phyloP scores from a whole-genome alignment of 1,140 invertebrate species.

The Anastrepha ludens region DNA sequence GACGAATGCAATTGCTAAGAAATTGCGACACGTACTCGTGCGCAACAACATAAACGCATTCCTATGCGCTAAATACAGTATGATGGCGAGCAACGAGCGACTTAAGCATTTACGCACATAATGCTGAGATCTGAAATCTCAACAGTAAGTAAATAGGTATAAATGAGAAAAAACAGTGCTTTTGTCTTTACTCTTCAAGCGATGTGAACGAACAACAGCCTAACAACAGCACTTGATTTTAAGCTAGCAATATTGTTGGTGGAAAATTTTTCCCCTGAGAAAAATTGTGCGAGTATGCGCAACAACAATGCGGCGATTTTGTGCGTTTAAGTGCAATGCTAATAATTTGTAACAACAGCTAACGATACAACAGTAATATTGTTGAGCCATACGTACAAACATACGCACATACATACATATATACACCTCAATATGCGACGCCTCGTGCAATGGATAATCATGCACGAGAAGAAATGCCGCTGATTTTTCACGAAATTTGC shows the following conservation, averaged over 20 bases:
- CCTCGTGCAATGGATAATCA: no score
- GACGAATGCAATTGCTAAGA: neutral
- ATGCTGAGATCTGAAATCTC: neutral
- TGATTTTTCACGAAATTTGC: no score
- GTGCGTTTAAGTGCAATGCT: neutral
- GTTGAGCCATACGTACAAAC: neutral
- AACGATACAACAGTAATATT: neutral
- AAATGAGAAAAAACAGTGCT: neutral
- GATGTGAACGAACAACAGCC: neutral
- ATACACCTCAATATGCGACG: no score
- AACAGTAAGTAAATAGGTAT: neutral
- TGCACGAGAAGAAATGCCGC: no score
- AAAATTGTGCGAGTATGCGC: slow-evolving; percentile 35
- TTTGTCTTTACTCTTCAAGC: neutral
- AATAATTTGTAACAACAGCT: neutral
- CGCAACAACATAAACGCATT: slow-evolving; percentile 29
- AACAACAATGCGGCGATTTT: slow-evolving; percentile 26
- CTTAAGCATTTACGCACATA: neutral
- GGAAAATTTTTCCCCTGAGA: slow-evolving; percentile 36
- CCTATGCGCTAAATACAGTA: slow-evolving; percentile 9
- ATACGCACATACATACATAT: no score
- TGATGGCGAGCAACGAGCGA: neutral
- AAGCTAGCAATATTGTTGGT: neutral
- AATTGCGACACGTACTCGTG: neutral
- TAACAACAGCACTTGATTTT: neutral